Evolutionary conservation across 2,888 invertebrate species (phyloP), one percentile per base, ranked within the genome.

Genomic region (Eurois occulta): DNA sequence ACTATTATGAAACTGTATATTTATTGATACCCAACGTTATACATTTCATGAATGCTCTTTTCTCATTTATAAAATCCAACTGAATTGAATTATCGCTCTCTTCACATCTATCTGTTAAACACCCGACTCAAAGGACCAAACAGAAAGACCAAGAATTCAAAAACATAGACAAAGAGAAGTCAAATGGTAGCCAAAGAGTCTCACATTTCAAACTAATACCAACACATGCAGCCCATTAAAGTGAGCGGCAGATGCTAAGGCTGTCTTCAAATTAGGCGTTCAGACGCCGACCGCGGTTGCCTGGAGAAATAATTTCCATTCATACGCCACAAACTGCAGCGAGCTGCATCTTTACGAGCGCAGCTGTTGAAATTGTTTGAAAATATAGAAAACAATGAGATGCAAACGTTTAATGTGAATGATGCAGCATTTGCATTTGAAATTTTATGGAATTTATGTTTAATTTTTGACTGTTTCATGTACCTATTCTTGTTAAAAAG

Each of bases 271-370:
- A 86, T 88, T 88, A 88, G 88, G 84, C 83, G 70, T 75, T 70
- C 84, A 83, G 80, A 71, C 52, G 69, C 74, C 75, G 67, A 65
- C 71, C 71, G 73, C 32, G 73, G 77, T 67, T 75, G 75, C 67
- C 68, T 77, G 71, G 75, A 73, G 84, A 84, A 88, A 84, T 87
- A 87, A 88, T 88, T 88, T 80, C 78, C 83, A 87, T 88, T 88
- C 84, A 87, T 88, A 73, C 75, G 70, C 86, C 81, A 81, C 84
- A 81, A 81, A 78, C 88, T 83, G 75, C 83, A 87, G 71, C 58
- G 43, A 60, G 80, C 78, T 84, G 88, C 89, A 87, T 88, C 87
- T 88, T 88, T 87, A 88, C 87, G 88, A 88, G 89, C 79, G 64
- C 80, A 88, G 87, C 81, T 88, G 89, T 66, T 60, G 69, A 65